Percentiles rank a stretch among this genome's conserved stretches.
Conservation (phyloP, 2,113 vertebrate species). For the Tichodroma muraria region DNA sequence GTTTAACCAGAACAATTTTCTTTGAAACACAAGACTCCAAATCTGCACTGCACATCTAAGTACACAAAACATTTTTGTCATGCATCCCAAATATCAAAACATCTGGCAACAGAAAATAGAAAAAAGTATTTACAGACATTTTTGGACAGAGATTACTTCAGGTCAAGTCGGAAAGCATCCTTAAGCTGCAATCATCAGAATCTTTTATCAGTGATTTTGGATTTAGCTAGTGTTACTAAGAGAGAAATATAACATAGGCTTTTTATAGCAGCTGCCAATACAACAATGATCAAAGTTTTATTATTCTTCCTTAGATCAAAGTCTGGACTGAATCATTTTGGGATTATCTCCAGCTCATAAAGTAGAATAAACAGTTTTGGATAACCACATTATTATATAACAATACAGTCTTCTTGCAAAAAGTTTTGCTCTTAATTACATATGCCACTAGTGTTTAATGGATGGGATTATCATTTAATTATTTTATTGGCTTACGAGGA, state of each 20-base stretch:
- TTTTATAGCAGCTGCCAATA: constrained; percentile 45
- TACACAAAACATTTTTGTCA: neutral
- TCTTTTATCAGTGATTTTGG: constrained; percentile 35
- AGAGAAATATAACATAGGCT: neutral
- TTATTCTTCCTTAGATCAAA: constrained; percentile 48
- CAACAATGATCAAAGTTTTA: constrained; percentile 54
- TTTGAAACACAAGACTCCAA: neutral
- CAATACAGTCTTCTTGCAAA: neutral
- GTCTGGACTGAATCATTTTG: constrained; percentile 3
- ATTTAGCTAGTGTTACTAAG: constrained; percentile 5
- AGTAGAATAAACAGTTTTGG: constrained; percentile 2
- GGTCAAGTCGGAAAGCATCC: neutral
- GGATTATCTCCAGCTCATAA: constrained; percentile 27
- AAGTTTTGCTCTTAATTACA: neutral
- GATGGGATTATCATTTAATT: neutral
- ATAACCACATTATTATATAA: constrained; percentile 32
- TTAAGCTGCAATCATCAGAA: constrained; percentile 8
- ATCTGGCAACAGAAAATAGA: constrained; percentile 29
- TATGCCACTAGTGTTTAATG: neutral
- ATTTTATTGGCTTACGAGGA: neutral
- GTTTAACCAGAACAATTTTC: neutral
- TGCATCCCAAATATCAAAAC: constrained; percentile 17
- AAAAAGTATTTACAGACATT: constrained; percentile 7
- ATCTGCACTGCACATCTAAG: neutral
- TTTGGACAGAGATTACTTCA: constrained; percentile 33